Evolutionary conservation across 1,140 invertebrate genomes (phyloP), one percentile per base, ranked within the genome.

Genomic region (Scaptomyza pallida): DNA sequence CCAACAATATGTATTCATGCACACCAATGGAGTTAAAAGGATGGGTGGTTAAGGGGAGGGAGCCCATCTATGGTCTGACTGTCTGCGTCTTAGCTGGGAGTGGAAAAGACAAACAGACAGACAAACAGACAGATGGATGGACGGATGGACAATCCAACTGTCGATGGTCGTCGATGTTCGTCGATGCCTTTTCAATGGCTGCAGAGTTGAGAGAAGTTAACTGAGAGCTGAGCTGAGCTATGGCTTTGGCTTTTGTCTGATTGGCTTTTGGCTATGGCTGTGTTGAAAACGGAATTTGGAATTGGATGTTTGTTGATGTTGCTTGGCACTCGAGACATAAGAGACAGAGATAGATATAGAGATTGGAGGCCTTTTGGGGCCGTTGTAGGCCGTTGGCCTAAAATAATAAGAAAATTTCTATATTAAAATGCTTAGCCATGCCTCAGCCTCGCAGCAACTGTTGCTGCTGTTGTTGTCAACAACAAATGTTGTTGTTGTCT

Each of bases 401-500:
- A 86, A 86, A 86, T 88, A 81, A 86, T 88, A 81, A 86, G 81
- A 88, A 86, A 86, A 86, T 86, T 86, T 86, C 81, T 86, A 86
- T 88, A 86, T 86, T 86, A 86, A 86, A 86, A 86, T 86, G 81
- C 81, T 88, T 72, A 71, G 82, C 81, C 81, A 85, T 85, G 77
- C 77, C 82, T 83, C 80, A 65, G 37, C 62, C 41, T 57, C 55
- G 55, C 52, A 43, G 21, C 48, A 50, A 23, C 50, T 35, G 35
- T 37, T 48, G 40, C 13, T 56, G 40, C 10, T 56, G 19, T 44
- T 55, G 37, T 41, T 41, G 37, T 41, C 6, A 2, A 6, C 8
- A 13, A 26, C 13, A n/a, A 1, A n/a, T 16, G 35, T 56, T 55
- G 52, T 16, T 55, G 44, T 37, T 43, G 51, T 44, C 68, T 26